A percentile compares a stretch with the other conserved stretches of the same genome.
These are phyloP conservation scores for Trichacis sp. DNA, from an alignment of 2,888 invertebrate species.

Conservation along the genomic window DNA sequence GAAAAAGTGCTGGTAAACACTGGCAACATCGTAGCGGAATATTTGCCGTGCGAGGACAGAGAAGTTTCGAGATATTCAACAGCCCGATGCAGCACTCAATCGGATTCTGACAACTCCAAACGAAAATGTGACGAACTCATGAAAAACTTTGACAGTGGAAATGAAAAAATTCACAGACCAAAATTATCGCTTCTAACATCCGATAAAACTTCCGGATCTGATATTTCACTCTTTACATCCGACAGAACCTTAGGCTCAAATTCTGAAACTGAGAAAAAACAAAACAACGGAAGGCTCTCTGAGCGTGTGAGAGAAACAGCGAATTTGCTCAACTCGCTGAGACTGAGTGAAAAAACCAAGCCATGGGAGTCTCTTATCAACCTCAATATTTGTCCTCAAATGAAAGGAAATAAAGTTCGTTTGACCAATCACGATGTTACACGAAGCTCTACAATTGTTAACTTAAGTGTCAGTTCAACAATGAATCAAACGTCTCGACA, in stretches of 20 bases:
- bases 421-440: background rate
- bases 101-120: background rate
- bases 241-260: background rate
- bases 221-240: background rate
- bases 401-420: background rate
- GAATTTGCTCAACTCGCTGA: background rate
- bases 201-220: background rate
- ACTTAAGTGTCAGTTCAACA: too few relatives aligned
- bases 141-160: background rate
- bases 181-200: background rate
- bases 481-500: too few relatives aligned
- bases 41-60: constrained; percentile 51
- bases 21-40: constrained; percentile 75
- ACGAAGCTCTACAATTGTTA: background rate
- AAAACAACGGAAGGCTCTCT: background rate
- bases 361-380: background rate
- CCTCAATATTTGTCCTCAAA: background rate
- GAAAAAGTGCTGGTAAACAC: constrained; percentile 76
- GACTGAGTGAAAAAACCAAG: background rate
- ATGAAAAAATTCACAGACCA: background rate
- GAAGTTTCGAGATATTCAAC: background rate
- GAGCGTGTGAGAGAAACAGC: background rate
- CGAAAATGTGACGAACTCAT: background rate
- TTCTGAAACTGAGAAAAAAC: background rate
- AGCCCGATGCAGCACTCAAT: background rate